Conservation (phyloP, 1,140 invertebrate genomes). For the Archivesica marissinica region DNA sequence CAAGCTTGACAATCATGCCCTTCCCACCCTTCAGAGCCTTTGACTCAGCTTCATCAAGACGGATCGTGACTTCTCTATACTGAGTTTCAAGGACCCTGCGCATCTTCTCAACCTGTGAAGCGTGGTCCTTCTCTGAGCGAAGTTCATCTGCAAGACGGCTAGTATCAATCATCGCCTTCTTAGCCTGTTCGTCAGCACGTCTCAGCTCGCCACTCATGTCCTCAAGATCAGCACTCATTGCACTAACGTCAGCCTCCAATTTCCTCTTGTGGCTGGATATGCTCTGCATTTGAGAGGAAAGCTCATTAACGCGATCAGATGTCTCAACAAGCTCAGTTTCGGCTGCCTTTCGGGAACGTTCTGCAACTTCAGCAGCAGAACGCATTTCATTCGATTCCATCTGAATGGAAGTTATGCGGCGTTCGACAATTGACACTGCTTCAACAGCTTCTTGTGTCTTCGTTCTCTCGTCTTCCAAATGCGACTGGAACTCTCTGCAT, state of each 20-base stretch:
- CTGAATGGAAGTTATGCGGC: conserved; percentile 96
- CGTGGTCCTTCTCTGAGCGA: conserved; percentile 98
- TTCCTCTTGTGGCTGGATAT: conserved; percentile 98
- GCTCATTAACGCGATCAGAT: conserved; percentile 97
- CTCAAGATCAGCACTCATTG: conserved; percentile 89
- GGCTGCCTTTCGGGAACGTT: conserved; percentile 96
- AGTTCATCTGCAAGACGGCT: conserved; percentile 98
- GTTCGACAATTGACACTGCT: conserved; percentile 96
- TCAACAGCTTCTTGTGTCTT: conserved; percentile 98
- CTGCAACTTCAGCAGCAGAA: conserved; percentile 96
- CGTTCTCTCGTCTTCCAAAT: conserved; percentile 98
- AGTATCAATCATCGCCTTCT: conserved; percentile 98
- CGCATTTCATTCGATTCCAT: conserved; percentile 98
- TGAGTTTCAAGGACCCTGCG: conserved; percentile 98
- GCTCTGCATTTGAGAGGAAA: conserved; percentile 94
- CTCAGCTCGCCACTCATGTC: conserved; percentile 78
- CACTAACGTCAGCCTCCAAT: conserved; percentile 97
- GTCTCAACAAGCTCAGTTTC: conserved; percentile 98
- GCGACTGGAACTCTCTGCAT: conserved; percentile 90
- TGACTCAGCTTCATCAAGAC: conserved; percentile 96
- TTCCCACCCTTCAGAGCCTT: conserved; percentile 98
- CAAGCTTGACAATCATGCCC: conserved; percentile 87
- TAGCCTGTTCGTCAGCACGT: conserved; percentile 76
- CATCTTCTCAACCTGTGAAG: conserved; percentile 97
- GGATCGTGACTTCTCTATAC: conserved; percentile 97